Evolutionary conservation across 2,888 invertebrate species (phyloP).

Genomic region (Tyria jacobaeae): DNA sequence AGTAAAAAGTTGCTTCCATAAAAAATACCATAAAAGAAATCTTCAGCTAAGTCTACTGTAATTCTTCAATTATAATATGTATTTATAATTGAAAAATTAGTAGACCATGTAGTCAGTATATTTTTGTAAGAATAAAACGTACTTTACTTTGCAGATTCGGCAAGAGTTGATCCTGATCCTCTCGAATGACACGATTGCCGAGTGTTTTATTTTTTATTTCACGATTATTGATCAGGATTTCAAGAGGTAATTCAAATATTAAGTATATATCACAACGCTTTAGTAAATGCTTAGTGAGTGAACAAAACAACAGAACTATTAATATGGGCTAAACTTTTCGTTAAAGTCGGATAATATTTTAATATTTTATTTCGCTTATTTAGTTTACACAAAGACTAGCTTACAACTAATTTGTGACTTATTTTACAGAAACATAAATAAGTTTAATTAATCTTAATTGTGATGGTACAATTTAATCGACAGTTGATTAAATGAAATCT

Average conservation of each 20-base stretch:
- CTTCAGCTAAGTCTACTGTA: no score
- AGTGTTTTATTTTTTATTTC: neutral
- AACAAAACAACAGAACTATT: no score
- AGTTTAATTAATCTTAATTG: conserved; percentile 61
- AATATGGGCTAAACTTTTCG: no score
- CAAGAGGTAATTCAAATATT: no score
- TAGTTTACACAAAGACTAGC: conserved; percentile 81
- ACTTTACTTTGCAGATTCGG: neutral
- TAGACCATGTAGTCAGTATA: no score
- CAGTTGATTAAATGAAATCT: conserved; percentile 28
- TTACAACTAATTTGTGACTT: conserved; percentile 86
- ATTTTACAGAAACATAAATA: conserved; percentile 79
- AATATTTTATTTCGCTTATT: conserved; percentile 61
- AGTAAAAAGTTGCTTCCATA: no score
- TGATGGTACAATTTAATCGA: conserved; percentile 46
- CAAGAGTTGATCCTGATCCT: conserved; percentile 11
- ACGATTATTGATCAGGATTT: neutral
- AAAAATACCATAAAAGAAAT: no score
- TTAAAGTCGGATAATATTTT: conserved; percentile 43
- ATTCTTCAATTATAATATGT: no score
- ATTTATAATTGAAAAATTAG: no score
- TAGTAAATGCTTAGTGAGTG: conserved; percentile 15
- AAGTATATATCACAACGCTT: no score
- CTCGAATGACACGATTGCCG: neutral
- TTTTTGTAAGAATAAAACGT: neutral